These are phyloP conservation scores for Pomatorhinus ruficollis DNA, from an alignment of 2,113 vertebrate genomes.

Conservation along the genomic window DNA sequence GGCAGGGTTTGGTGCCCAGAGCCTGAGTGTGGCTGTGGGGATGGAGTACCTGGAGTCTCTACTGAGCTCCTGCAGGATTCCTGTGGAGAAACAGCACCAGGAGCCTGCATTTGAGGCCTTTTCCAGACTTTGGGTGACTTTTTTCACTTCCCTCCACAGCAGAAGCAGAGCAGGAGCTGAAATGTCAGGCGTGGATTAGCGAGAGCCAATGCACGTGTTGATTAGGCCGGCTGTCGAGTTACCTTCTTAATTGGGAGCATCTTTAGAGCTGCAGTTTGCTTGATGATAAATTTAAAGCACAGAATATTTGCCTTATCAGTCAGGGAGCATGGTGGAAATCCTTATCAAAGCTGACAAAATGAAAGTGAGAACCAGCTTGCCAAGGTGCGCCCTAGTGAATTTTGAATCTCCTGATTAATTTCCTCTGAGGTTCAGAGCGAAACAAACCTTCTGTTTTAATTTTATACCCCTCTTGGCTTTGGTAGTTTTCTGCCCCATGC, in stretches of 20 bases:
- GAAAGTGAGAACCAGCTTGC: background rate
- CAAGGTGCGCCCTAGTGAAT: background rate
- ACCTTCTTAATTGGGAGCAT: background rate
- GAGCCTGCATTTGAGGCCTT: background rate
- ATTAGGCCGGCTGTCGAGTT: background rate
- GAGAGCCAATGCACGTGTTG: background rate
- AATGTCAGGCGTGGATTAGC: background rate
- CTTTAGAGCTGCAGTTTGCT: background rate
- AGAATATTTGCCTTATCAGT: background rate
- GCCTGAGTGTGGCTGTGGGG: accelerated
- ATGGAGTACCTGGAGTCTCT: background rate
- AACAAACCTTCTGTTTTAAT: background rate
- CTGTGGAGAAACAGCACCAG: background rate
- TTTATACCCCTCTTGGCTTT: background rate
- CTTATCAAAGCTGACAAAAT: background rate
- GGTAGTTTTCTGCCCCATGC: accelerated
- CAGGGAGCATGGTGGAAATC: background rate
- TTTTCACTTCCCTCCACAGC: background rate
- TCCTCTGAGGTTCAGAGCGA: background rate
- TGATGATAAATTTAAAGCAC: background rate
- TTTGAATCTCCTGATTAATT: background rate
- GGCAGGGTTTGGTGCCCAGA: background rate
- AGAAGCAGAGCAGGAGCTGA: background rate
- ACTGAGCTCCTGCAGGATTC: background rate
- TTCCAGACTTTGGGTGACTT: background rate